Evolutionary conservation across 2,888 invertebrate genomes (phyloP).

Genomic region (Melieria omissa): DNA sequence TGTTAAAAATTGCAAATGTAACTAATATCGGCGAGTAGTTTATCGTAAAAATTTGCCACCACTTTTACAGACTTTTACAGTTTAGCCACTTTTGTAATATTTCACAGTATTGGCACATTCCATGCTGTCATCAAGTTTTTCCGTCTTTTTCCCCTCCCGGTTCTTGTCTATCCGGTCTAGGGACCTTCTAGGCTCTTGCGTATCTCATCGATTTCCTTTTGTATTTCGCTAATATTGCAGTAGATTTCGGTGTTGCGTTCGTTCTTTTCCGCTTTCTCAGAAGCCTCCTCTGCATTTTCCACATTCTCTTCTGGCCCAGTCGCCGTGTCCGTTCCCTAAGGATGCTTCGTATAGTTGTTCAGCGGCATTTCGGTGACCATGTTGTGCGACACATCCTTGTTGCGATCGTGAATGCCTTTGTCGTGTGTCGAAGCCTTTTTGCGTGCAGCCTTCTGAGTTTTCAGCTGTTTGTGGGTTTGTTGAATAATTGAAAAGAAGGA

Average conservation of each 20-base stretch:
- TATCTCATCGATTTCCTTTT: neutral
- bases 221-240: neutral
- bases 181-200: slow-evolving; percentile 7
- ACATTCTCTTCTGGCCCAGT: slow-evolving; percentile 33
- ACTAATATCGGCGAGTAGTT: slow-evolving; percentile 23
- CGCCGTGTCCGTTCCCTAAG: slow-evolving; percentile 59
- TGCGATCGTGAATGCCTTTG: slow-evolving; percentile 61
- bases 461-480: slow-evolving; percentile 52
- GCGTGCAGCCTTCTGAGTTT: slow-evolving; percentile 65
- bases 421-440: slow-evolving; percentile 61
- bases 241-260: slow-evolving; percentile 23
- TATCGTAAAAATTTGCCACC: slow-evolving; percentile 3
- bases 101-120: neutral
- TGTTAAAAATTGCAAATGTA: slow-evolving; percentile 26
- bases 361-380: slow-evolving; percentile 63
- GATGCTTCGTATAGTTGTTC: slow-evolving; percentile 65
- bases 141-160: slow-evolving; percentile 8
- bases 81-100: slow-evolving; percentile 10
- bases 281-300: slow-evolving; percentile 49
- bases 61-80: slow-evolving; percentile 6
- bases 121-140: too few relatives aligned
- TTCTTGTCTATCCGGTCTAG: slow-evolving; percentile 9
- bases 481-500: slow-evolving; percentile 10
- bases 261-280: slow-evolving; percentile 15
- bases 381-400: slow-evolving; percentile 59